phyloP scores from a whole-genome alignment of 2,888 invertebrate species.

The Amaurobius ferox region DNA sequence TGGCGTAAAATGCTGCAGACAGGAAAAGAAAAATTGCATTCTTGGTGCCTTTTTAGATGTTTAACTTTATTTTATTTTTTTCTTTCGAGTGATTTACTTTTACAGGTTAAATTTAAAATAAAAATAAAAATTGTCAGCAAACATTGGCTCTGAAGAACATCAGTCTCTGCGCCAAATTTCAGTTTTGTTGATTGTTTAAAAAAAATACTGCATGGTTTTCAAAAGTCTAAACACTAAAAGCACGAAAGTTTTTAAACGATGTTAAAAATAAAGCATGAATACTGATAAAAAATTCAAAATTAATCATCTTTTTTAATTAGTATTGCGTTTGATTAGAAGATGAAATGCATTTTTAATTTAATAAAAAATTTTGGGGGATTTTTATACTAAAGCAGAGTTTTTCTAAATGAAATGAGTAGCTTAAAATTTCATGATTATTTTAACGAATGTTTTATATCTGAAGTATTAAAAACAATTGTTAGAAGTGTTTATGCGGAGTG shows the following conservation, averaged over 20 bases:
- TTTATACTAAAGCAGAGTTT: background rate
- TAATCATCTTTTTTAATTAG: slow-evolving; percentile 24
- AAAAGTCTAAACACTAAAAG: background rate
- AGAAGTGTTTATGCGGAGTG: background rate
- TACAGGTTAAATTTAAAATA: background rate
- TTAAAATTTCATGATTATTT: background rate
- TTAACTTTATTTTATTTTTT: background rate
- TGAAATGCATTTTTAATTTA: slow-evolving; percentile 21
- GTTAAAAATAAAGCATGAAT: background rate
- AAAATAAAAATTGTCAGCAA: background rate
- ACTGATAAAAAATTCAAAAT: slow-evolving; percentile 17
- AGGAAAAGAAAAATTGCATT: background rate
- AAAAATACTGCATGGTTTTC: background rate
- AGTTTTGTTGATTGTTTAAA: background rate
- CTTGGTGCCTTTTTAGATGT: background rate
- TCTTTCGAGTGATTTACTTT: background rate
- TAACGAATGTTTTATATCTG: background rate
- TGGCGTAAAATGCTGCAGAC: background rate
- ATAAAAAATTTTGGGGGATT: background rate
- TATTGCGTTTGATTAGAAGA: slow-evolving; percentile 3
- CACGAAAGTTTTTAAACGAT: background rate
- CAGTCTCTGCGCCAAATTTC: background rate
- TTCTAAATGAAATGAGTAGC: background rate
- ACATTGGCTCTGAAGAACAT: background rate
- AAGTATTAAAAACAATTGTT: background rate